Percentiles rank a stretch among this genome's conserved stretches.
phyloP scores from a whole-genome alignment of 2,797 vertebrate genomes.

The Psittacula derbiana region DNA sequence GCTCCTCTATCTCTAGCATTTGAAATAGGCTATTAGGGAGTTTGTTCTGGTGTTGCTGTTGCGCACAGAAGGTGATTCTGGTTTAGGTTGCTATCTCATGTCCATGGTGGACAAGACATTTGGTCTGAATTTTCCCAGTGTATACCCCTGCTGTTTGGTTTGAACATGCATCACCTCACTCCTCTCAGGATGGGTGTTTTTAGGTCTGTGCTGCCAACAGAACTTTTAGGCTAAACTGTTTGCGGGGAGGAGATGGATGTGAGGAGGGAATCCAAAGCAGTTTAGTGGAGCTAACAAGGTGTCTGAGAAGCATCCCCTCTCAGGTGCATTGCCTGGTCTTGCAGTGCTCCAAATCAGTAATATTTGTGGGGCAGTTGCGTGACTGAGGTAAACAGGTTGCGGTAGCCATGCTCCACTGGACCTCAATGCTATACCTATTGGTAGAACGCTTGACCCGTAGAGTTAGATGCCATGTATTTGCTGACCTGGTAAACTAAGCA shows the following conservation, averaged over 20 bases:
- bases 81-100: not conserved
- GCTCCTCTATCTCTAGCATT: not conserved
- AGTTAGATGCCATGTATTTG: not conserved
- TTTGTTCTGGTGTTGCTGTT: not conserved
- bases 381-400: not conserved
- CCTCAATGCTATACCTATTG: not conserved
- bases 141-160: not conserved
- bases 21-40: not conserved
- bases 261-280: not conserved
- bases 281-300: not conserved
- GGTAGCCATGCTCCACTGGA: not conserved
- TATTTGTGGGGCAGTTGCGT: not conserved
- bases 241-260: not conserved
- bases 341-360: not conserved
- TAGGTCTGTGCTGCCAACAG: not conserved
- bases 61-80: fast-evolving
- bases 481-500: not conserved
- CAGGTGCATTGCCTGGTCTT: not conserved
- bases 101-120: not conserved
- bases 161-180: fast-evolving
- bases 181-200: not conserved
- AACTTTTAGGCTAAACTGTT: not conserved
- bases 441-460: not conserved
- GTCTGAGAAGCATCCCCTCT: not conserved
- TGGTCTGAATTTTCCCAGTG: not conserved